phyloP scores from a whole-genome alignment of 2,797 vertebrate genomes.

The Centroberyx gerrardi region DNA sequence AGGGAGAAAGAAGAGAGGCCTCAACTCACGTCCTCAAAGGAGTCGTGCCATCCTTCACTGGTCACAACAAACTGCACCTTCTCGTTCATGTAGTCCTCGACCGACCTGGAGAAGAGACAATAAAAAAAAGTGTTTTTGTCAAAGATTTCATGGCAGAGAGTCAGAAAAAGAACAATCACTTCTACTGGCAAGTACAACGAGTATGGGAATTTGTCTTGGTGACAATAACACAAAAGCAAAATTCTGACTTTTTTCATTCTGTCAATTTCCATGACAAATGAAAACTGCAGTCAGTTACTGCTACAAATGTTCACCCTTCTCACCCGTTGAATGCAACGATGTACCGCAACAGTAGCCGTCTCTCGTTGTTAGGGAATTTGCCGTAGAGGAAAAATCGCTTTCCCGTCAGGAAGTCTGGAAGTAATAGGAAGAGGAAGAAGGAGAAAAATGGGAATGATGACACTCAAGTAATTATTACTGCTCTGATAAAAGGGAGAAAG shows the following conservation, averaged over 20 bases:
- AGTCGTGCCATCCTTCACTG: slow-evolving; percentile 92
- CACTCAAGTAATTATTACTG: slow-evolving; percentile 10
- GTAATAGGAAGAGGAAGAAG: not conserved
- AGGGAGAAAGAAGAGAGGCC: not conserved
- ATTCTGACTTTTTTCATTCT: slow-evolving; percentile 1
- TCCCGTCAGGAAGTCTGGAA: slow-evolving; percentile 88
- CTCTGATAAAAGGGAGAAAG: slow-evolving; percentile 1
- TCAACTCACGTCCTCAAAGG: slow-evolving; percentile 91
- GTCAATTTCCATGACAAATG: no score
- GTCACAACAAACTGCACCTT: slow-evolving; percentile 94
- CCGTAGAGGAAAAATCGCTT: slow-evolving; percentile 93
- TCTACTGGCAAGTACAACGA: not conserved
- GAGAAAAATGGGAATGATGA: not conserved
- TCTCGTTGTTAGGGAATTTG: slow-evolving; percentile 90
- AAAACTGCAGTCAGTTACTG: not conserved
- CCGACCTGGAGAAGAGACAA: slow-evolving; percentile 73
- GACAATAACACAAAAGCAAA: not conserved
- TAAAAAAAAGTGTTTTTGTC: not conserved
- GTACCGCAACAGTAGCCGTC: slow-evolving; percentile 88
- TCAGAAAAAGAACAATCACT: not conserved
- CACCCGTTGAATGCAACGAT: slow-evolving; percentile 94
- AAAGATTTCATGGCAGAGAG: not conserved
- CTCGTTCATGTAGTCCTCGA: slow-evolving; percentile 94
- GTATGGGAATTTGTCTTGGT: not conserved
- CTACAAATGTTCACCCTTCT: slow-evolving; percentile 11